A percentile compares a stretch with the other conserved stretches of the same genome.
These are phyloP conservation scores for Spongilla lacustris DNA, from an alignment of 37 sponge, comb jelly and placozoan species.

Conservation along the genomic window DNA sequence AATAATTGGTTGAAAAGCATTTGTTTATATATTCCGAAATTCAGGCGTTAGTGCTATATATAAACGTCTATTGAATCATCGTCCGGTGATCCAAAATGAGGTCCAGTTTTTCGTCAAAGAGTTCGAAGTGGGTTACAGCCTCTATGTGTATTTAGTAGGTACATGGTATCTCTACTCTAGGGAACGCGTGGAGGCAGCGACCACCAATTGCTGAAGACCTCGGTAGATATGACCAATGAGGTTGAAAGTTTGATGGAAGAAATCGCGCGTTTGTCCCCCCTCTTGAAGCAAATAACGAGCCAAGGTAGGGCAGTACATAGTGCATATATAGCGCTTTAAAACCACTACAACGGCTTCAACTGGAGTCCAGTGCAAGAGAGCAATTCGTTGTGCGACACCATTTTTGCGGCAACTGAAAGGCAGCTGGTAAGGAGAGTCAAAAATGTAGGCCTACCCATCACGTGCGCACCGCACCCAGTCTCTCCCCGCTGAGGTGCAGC, in stretches of 20 bases:
- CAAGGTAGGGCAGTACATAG: background rate
- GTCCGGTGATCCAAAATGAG: conserved; percentile 70
- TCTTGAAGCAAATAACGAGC: background rate
- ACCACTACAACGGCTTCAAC: background rate
- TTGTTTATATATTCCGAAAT: background rate
- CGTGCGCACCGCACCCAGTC: background rate
- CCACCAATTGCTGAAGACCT: background rate
- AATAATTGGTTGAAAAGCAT: background rate
- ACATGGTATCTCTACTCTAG: background rate
- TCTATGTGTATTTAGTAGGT: background rate
- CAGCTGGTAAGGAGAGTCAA: background rate
- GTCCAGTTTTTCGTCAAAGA: conserved; percentile 77
- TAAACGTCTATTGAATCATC: conserved; percentile 69
- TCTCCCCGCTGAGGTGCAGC: background rate
- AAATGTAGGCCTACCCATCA: background rate
- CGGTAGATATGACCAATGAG: background rate
- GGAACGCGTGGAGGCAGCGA: background rate
- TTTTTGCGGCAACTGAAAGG: background rate
- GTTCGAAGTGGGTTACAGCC: conserved; percentile 61
- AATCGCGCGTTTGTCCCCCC: background rate
- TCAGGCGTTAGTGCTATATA: conserved; percentile 21
- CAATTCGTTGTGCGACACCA: background rate
- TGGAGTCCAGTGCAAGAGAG: background rate
- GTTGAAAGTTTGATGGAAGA: background rate
- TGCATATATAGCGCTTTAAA: no score